Evolutionary conservation across 2,888 invertebrate species (phyloP), one percentile per base, ranked within the genome.

Genomic region (Drosophila gaucha): DNA sequence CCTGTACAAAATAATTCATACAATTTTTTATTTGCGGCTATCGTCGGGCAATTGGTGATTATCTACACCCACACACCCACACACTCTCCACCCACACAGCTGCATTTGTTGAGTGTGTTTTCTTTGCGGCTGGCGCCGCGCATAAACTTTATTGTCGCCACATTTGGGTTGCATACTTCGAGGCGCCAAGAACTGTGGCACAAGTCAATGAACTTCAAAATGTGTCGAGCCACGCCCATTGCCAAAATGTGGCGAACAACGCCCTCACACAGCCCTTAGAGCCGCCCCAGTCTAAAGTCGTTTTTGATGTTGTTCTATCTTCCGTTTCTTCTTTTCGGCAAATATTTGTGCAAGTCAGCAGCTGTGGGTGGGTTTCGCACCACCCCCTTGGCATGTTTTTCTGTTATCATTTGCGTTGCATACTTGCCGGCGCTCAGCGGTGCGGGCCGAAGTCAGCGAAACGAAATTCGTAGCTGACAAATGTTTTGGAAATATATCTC

Each of bases 111-210:
- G 16, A 14, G 16, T 12, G 6, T 55, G n/a, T 33, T 47, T 47
- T 33, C 50, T 59, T 62, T 50, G 64, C 33, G 51, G 44, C 52
- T 78, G 85, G 82, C 76, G 85, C 78, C 78, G 82, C 39, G 63
- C 72, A 80, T 82, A 87, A 86, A 83, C 73, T 89, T 88, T 88
- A 88, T 80, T 88, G 88, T 89, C 88, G 89, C 86, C 86, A 83
- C 83, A 78, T 78, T 84, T 74, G 65, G 63, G 86, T 79, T 89
- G 88, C 89, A 88, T 89, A 80, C 83, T 86, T 80, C 39, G 66
- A 54, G 88, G 85, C 88, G 88, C 89, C 88, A 66, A 64, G 47
- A 56, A 26, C 47, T 58, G 58, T 63, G 85, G 57, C 77, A 47
- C 35, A 67, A 46, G 75, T 84, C 88, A 89, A 69, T 78, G 84